A percentile compares a stretch with the other conserved stretches of the same genome.
Evolutionary conservation across 2,113 vertebrate species (phyloP).

Genomic region (Arvicanthis niloticus): DNA sequence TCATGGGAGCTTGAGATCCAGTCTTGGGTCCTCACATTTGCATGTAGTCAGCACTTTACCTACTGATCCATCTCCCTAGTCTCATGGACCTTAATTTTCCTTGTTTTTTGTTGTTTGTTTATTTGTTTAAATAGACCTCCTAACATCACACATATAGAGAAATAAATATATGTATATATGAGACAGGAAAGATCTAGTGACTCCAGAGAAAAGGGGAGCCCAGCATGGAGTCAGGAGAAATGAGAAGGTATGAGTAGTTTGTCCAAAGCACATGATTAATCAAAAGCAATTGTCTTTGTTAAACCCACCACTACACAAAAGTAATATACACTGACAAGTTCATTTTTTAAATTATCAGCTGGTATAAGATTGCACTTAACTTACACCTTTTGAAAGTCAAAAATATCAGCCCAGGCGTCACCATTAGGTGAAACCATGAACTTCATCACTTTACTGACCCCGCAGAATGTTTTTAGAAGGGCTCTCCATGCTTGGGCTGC

Average conservation of each 20-base stretch:
- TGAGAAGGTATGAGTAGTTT: too few species aligned
- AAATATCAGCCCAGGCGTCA: conserved; percentile 57
- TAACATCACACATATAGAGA: background rate
- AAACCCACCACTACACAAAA: too few species aligned
- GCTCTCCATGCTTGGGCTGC: background rate
- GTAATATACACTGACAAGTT: background rate
- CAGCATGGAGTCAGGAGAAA: too few species aligned
- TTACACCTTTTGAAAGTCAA: conserved; percentile 66
- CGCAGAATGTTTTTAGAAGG: conserved; percentile 49
- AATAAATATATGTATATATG: background rate
- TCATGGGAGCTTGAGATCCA: background rate
- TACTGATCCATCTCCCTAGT: background rate
- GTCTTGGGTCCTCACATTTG: background rate
- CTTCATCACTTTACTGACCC: conserved; percentile 57
- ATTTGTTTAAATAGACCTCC: background rate
- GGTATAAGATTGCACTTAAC: conserved; percentile 71
- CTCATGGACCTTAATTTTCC: background rate
- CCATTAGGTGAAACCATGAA: conserved; percentile 62
- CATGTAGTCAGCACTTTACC: background rate
- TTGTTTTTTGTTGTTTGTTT: too few species aligned
- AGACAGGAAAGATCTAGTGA: background rate
- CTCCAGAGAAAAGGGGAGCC: too few species aligned
- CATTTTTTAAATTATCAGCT: conserved; percentile 72
- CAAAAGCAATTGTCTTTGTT: background rate
- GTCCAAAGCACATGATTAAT: background rate